Conservation (phyloP, 1,140 invertebrate species). For the Leptopilina boulardi region DNA sequence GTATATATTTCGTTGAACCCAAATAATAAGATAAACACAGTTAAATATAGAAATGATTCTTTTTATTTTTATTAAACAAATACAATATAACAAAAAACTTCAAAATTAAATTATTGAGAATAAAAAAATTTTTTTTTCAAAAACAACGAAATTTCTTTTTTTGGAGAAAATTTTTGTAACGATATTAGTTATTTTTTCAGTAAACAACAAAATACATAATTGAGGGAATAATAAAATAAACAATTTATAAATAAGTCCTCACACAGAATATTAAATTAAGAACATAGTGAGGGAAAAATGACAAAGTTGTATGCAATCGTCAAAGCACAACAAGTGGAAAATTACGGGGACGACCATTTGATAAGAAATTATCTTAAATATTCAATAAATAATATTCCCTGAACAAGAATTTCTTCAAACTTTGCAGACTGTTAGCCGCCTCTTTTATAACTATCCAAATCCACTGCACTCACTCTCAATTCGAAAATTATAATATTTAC, state of each 20-base stretch:
- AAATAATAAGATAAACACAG: too few species aligned
- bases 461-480: not conserved
- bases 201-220: too few species aligned
- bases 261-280: constrained; percentile 6
- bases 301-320: constrained; percentile 40
- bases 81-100: too few species aligned
- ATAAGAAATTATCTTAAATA: constrained; percentile 42
- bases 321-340: constrained; percentile 57
- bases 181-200: too few species aligned
- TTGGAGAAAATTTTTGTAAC: too few species aligned
- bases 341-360: constrained; percentile 47
- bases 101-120: too few species aligned
- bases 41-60: too few species aligned
- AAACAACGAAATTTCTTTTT: too few species aligned
- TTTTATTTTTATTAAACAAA: too few species aligned
- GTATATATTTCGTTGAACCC: too few species aligned
- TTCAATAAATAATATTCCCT: constrained; percentile 42
- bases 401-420: constrained; percentile 11
- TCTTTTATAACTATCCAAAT: constrained; percentile 1
- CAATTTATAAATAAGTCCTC: not conserved
- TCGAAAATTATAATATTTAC: not conserved
- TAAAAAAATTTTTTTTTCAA: too few species aligned
- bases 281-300: not conserved
- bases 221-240: too few species aligned
- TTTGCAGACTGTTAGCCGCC: constrained; percentile 52